Evolutionary conservation across 2,113 vertebrate genomes (phyloP), one percentile per base, ranked within the genome.

Genomic region (Petaurus breviceps): DNA sequence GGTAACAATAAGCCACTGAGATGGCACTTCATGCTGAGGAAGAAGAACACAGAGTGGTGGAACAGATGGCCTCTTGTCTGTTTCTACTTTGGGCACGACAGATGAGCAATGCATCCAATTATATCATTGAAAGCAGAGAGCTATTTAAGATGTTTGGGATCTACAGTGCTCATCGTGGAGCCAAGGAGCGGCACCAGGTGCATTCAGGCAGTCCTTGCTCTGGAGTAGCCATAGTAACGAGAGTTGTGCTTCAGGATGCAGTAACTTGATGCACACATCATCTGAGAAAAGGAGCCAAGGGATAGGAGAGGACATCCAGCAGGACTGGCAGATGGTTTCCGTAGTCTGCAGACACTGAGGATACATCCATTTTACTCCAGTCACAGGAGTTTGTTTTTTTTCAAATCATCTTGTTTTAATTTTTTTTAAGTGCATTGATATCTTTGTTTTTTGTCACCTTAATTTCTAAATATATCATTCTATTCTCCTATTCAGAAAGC

Each of bases 31-130:
- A 2, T 96, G 96, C 97, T 97, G 96, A 95, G 91, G 90, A 95
- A 97, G 96, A 94, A 96, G 94, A 91, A 94, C 96, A 96, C 91
- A 52, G 94, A 94, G 93, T 28, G 0, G 23, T 96, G 96, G 96
- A 98, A 97, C 98, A 98, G 97, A 98, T 97, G 98, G 98, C 92
- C 0, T 0, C 61, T 95, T 98, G 94, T 96, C 98, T 98, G 96
- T 90, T 98, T 96, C 98, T 96, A 94, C 95, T 98, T 97, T 94
- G 95, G 96, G 92, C 93, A 94, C 97, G 97, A 98, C 97, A 97
- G 98, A 98, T 98, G 98, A 99, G 97, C 96, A 98, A 98, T 96
- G 97, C 96, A 97, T 96, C 98, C 98, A 98, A 98, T 98, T 98
- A 98, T 97, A 96, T 94, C 92, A 92, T 91, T 94, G 96, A 92